Percentiles rank a stretch among this genome's conserved stretches.
These are phyloP conservation scores for Pristionchus fissidentatus DNA, from an alignment of 2,888 invertebrate species.

Conservation along the genomic window DNA sequence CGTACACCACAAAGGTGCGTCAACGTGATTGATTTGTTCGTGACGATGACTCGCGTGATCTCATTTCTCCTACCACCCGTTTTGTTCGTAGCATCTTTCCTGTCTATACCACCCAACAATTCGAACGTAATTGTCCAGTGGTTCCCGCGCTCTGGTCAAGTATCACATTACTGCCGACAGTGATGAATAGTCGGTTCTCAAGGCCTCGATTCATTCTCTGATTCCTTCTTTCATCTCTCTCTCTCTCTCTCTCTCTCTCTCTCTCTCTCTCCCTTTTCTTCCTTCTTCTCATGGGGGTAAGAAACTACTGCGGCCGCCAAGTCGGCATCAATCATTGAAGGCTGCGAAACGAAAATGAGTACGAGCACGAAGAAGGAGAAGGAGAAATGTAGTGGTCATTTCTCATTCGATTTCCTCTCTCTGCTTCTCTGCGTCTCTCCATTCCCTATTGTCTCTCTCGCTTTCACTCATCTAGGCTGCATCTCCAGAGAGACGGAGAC, in stretches of 20 bases:
- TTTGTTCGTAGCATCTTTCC: too few species aligned
- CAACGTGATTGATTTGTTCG: too few species aligned
- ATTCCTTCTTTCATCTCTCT: not conserved
- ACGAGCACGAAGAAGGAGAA: not conserved
- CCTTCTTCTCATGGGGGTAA: not conserved
- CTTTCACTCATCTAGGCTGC: too few species aligned
- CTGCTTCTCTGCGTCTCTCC: too few species aligned
- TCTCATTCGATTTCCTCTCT: too few species aligned
- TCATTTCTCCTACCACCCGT: too few species aligned
- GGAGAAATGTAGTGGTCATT: not conserved
- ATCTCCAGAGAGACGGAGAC: too few species aligned
- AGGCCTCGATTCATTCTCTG: not conserved
- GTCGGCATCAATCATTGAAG: not conserved
- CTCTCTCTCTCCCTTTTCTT: not conserved
- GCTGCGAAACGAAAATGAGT: not conserved
- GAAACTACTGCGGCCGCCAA: conserved; percentile 4
- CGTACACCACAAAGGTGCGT: too few species aligned
- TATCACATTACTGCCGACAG: not conserved
- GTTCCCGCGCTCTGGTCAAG: not conserved
- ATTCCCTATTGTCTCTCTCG: too few species aligned
- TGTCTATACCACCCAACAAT: too few species aligned
- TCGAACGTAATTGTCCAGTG: too few species aligned
- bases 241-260: not conserved
- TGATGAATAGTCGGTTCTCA: not conserved
- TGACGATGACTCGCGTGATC: too few species aligned